Evolutionary conservation across 2,797 vertebrate species (phyloP), one percentile per base, ranked within the genome.

Genomic region (Momotus momota): DNA sequence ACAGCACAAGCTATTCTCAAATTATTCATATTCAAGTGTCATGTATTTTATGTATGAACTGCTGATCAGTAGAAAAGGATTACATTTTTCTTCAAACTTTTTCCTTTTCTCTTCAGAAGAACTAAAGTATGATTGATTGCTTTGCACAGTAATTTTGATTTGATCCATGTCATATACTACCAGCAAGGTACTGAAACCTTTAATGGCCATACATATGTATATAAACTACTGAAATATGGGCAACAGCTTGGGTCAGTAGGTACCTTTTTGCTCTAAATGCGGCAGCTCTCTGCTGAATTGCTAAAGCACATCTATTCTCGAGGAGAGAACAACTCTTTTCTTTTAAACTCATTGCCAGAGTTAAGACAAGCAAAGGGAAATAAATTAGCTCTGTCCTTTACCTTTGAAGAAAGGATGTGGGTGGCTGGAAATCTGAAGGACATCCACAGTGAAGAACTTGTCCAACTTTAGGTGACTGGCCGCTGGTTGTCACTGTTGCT

Each of bases 401-500:
- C 29, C 60, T 91, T 72, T 55, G 69, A 81, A 58, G 72, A 38
- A 38, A 1, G 45, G 43, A 14, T 5, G 25, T 6, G 55, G 7
- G 40, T 19, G 22, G 16, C 66, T 74, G 21, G 22, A 48, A 66
- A 27, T 52, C 43, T 45, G 25, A 26, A 22, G 43, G 51, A 78
- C 74, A 31, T 16, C 10, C 54, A 11, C 29, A 48, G 25, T 31
- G 57, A 86, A 14, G 23, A 51, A 38, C 43, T 71, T 41, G 20
- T 31, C 45, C 64, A 80, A 2, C 10, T 69, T 91, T 12, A 71
- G 87, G 43, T 20, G 57, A 92, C 21, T 66, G 66, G 93, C 98
- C 97, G 40, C 98, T 98, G 97, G 97, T 97, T 98, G 98, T 98
- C 98, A 98, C 98, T 98, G 96, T 98, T 98, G 98, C 91, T 97